Conservation (phyloP, 2,888 invertebrate genomes). For the Trissoscelio sp. region DNA sequence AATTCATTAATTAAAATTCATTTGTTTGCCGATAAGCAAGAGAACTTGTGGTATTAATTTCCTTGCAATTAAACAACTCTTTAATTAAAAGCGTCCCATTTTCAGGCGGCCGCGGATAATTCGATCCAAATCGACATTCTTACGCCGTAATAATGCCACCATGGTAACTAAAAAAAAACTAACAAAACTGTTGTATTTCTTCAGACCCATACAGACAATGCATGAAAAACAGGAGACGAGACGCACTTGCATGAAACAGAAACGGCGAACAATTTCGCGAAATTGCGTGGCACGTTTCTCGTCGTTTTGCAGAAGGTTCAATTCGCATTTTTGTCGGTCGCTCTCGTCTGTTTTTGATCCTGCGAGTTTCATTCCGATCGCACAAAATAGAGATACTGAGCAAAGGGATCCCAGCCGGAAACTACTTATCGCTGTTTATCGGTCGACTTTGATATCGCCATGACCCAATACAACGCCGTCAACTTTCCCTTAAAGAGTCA, state of each 20-base stretch:
- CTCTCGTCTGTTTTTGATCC: slow-evolving; percentile 60
- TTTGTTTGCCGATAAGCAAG: not conserved
- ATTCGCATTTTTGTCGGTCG: slow-evolving; percentile 66
- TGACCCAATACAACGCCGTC: slow-evolving; percentile 20
- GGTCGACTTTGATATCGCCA: slow-evolving; percentile 23
- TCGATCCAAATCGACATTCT: too few species aligned
- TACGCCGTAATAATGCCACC: too few species aligned
- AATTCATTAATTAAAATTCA: not conserved
- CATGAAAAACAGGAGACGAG: slow-evolving; percentile 8
- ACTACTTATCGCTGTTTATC: slow-evolving; percentile 52
- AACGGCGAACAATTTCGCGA: slow-evolving; percentile 71
- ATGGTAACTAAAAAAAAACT: too few species aligned
- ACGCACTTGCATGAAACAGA: slow-evolving; percentile 33
- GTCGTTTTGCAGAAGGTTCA: slow-evolving; percentile 72
- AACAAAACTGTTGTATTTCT: slow-evolving; percentile 3
- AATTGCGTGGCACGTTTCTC: slow-evolving; percentile 74
- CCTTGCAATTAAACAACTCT: not conserved
- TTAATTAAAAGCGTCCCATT: not conserved
- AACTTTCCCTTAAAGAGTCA: slow-evolving; percentile 20
- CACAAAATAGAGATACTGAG: slow-evolving; percentile 39
- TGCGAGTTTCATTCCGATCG: slow-evolving; percentile 70
- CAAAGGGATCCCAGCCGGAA: slow-evolving; percentile 28
- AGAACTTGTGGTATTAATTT: not conserved
- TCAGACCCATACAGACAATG: slow-evolving; percentile 4
- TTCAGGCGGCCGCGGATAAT: not conserved